A percentile compares a stretch with the other conserved stretches of the same genome.
These are phyloP conservation scores for Hoplodrina ambigua DNA, from an alignment of 2,888 invertebrate genomes.

Conservation along the genomic window DNA sequence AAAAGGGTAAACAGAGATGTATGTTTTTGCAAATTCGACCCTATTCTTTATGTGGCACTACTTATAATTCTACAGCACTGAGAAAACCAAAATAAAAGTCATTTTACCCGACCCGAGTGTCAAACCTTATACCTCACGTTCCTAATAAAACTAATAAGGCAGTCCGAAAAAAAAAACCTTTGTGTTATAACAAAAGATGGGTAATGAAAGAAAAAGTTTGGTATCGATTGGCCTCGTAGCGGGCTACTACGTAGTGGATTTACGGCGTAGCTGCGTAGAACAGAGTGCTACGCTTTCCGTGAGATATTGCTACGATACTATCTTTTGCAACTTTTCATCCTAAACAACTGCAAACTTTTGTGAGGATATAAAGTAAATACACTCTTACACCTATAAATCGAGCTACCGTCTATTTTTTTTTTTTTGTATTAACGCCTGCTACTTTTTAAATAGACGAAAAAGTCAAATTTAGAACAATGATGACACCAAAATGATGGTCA, in stretches of 20 bases:
- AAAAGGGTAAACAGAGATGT: neutral
- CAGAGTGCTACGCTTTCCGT: slow-evolving; percentile 23
- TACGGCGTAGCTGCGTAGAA: slow-evolving; percentile 54
- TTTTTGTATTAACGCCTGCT: too few species aligned
- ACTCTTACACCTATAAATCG: too few species aligned
- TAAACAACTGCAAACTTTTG: neutral
- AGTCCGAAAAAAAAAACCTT: neutral
- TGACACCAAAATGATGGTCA: too few species aligned
- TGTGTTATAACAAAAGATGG: neutral
- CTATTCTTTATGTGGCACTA: neutral
- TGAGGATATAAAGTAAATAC: too few species aligned
- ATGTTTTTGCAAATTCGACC: neutral
- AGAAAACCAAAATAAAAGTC: neutral
- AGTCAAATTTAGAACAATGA: neutral
- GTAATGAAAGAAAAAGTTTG: slow-evolving; percentile 7
- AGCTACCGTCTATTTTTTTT: too few species aligned
- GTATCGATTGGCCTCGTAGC: slow-evolving; percentile 45
- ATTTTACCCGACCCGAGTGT: neutral
- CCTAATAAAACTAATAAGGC: neutral
- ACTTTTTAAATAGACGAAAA: neutral
- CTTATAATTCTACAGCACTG: neutral
- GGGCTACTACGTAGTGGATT: slow-evolving; percentile 26
- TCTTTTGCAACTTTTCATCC: neutral
- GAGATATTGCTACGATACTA: slow-evolving; percentile 22
- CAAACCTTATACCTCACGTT: neutral